Conservation (phyloP, 2,797 vertebrate genomes). For the Myioborus melanocephalus region DNA sequence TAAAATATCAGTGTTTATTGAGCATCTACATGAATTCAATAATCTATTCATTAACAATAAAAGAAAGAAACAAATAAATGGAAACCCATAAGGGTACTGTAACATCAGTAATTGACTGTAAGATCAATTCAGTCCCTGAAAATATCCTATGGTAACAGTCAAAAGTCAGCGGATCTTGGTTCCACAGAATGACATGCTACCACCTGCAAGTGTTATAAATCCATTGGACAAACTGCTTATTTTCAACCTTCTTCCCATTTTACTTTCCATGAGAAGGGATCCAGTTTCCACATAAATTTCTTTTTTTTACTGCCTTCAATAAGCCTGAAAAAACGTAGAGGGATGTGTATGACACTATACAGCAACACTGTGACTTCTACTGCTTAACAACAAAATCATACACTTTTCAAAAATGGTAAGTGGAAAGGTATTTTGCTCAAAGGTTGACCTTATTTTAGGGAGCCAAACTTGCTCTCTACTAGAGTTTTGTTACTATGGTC, state of each 20-base stretch:
- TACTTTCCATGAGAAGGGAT: background rate
- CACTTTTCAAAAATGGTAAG: background rate
- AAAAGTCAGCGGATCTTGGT: background rate
- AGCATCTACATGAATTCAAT: background rate
- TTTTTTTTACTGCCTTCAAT: background rate
- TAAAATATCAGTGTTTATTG: background rate
- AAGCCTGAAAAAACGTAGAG: background rate
- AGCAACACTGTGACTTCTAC: background rate
- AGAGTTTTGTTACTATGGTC: background rate
- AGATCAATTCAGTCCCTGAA: background rate
- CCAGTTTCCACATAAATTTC: background rate
- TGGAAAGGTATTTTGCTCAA: background rate
- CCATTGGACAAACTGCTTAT: background rate
- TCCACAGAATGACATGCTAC: background rate
- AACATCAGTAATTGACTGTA: background rate
- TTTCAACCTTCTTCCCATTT: background rate
- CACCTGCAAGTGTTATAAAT: background rate
- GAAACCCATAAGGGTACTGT: background rate
- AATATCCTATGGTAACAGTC: background rate
- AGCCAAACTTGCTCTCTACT: background rate
- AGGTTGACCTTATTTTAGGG: background rate
- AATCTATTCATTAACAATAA: background rate
- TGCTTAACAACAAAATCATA: background rate
- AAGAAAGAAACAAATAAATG: background rate
- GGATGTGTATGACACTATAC: rapidly evolving